Percentiles rank a stretch among this genome's conserved stretches.
phyloP scores from a whole-genome alignment of 2,113 vertebrate species.

The Vulpes lagopus region DNA sequence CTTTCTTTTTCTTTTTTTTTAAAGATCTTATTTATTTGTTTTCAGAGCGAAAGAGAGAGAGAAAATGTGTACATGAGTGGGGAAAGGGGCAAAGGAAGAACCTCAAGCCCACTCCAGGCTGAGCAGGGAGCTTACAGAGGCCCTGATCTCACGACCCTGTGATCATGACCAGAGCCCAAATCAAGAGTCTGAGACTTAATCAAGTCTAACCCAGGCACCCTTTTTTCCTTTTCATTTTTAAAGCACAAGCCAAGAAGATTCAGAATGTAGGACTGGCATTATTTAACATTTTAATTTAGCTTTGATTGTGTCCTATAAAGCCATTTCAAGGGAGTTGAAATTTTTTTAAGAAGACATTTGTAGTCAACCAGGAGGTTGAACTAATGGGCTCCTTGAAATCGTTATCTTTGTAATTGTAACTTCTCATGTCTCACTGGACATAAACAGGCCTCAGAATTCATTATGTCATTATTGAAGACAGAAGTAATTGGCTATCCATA shows the following conservation, averaged over 20 bases:
- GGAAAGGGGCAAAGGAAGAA: neutral
- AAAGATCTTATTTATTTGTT: neutral
- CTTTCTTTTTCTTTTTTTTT: neutral
- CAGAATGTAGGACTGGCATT: neutral
- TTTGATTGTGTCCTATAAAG: neutral
- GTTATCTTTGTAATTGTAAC: neutral
- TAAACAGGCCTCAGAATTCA: neutral
- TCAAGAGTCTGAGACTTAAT: neutral
- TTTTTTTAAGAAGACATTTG: neutral
- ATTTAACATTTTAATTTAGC: neutral
- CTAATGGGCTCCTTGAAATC: neutral
- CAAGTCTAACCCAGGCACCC: neutral
- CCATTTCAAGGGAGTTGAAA: neutral
- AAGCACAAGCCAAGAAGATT: neutral
- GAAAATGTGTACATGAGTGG: neutral
- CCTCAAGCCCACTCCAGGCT: neutral
- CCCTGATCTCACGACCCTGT: neutral
- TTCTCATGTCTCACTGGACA: neutral
- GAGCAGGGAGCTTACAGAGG: neutral
- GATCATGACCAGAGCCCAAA: neutral
- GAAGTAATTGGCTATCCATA: neutral
- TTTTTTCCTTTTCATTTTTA: constrained; percentile 21
- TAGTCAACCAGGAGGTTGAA: neutral
- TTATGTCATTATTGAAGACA: neutral
- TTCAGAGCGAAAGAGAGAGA: neutral